phyloP scores from a whole-genome alignment of 2,113 vertebrate species.

The Cololabis saira region DNA sequence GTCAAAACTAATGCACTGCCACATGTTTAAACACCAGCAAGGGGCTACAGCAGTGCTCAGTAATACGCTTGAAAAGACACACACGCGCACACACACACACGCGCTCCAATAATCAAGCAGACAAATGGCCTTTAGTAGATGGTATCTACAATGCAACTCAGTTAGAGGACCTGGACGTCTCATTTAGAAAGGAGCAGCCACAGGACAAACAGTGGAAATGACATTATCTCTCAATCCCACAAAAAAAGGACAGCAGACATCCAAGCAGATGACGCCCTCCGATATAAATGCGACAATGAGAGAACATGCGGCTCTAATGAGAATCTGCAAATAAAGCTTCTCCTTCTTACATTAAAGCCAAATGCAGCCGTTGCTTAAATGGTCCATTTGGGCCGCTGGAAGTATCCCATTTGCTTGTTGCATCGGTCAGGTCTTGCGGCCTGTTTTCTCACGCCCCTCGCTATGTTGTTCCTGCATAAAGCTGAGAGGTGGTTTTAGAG shows the following conservation, averaged over 20 bases:
- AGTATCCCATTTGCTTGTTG: slow-evolving; percentile 1
- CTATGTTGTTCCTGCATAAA: not conserved
- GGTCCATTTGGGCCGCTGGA: slow-evolving; percentile 5
- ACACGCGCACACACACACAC: slow-evolving; percentile 17
- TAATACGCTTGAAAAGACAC: not conserved
- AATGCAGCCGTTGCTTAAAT: slow-evolving; percentile 26
- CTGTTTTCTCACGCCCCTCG: not conserved
- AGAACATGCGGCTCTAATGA: slow-evolving; percentile 40
- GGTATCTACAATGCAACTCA: slow-evolving; percentile 62
- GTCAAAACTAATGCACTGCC: not conserved
- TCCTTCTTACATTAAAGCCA: slow-evolving; percentile 19
- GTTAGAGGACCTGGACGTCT: slow-evolving; percentile 59
- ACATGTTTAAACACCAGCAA: slow-evolving; percentile 12
- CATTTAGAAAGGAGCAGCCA: slow-evolving; percentile 64
- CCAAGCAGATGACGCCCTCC: slow-evolving; percentile 40
- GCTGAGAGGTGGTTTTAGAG: too few relatives aligned
- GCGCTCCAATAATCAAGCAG: slow-evolving; percentile 54
- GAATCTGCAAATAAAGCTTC: slow-evolving; percentile 36
- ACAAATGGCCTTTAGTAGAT: slow-evolving; percentile 62
- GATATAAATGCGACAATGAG: slow-evolving; percentile 44
- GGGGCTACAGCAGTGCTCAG: not conserved
- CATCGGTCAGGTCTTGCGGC: too few relatives aligned
- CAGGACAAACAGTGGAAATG: slow-evolving; percentile 67
- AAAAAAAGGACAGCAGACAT: slow-evolving; percentile 43
- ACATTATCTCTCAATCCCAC: slow-evolving; percentile 68